phyloP scores from a whole-genome alignment of 2,797 vertebrate genomes.

The Ctenosaura bakeri region DNA sequence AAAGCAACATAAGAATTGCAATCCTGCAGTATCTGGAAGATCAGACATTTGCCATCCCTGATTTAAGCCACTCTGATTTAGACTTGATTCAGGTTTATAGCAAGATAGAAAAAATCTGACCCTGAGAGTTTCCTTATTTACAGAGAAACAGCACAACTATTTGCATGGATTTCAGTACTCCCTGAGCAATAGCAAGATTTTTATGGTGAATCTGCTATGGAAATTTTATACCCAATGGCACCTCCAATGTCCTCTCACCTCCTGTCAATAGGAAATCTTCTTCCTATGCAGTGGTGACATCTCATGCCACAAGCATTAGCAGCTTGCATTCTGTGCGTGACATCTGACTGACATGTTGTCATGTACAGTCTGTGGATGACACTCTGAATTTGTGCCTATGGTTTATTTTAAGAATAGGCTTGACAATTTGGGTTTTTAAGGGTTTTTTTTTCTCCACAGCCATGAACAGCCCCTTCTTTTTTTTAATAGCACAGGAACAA shows the following conservation, averaged over 20 bases:
- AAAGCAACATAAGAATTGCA: not conserved
- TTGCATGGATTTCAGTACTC: fast-evolving
- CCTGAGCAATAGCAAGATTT: not conserved
- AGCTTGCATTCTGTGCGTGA: slow-evolving; percentile 55
- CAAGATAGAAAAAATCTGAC: not conserved
- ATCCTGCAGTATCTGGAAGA: not conserved
- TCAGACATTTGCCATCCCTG: not conserved
- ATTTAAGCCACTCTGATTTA: not conserved
- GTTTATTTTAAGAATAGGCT: slow-evolving; percentile 60
- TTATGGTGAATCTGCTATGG: slow-evolving; percentile 26
- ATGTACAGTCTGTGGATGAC: slow-evolving; percentile 49
- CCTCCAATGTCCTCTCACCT: not conserved
- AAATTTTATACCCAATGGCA: slow-evolving; percentile 25
- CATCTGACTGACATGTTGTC: slow-evolving; percentile 61
- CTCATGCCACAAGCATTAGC: slow-evolving; percentile 10
- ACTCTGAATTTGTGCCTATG: slow-evolving; percentile 15
- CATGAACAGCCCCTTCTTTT: slow-evolving; percentile 41
- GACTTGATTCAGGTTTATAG: not conserved
- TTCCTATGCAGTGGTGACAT: slow-evolving; percentile 38
- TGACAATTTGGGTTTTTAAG: slow-evolving; percentile 41
- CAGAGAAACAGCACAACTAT: not conserved
- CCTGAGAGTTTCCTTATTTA: not conserved
- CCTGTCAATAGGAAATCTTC: slow-evolving; percentile 47
- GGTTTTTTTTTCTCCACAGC: slow-evolving; percentile 18
- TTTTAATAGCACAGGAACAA: slow-evolving; percentile 39